A percentile compares a stretch with the other conserved stretches of the same genome.
phyloP scores from a whole-genome alignment of 1,140 invertebrate species.

The Drosophila micromelanica region DNA sequence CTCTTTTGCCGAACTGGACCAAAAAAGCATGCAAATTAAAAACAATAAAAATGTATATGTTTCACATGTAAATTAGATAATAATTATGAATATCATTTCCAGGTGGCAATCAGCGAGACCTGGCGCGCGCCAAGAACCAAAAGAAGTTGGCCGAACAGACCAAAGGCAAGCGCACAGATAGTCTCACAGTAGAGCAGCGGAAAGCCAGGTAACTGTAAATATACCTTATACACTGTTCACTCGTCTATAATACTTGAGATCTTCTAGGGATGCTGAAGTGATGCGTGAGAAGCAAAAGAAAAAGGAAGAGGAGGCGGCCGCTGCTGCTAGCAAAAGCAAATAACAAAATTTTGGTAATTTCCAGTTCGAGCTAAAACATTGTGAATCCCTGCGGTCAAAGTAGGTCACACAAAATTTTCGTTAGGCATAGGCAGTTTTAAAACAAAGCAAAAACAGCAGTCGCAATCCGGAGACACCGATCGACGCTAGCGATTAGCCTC shows the following conservation, averaged over 20 bases:
- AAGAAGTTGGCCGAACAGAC: slow-evolving; percentile 90
- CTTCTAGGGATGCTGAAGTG: slow-evolving; percentile 90
- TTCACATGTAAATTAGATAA: slow-evolving; percentile 1
- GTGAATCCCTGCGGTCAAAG: slow-evolving; percentile 4
- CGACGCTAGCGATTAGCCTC: slow-evolving; percentile 5
- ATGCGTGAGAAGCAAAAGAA: slow-evolving; percentile 92
- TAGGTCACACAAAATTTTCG: slow-evolving; percentile 28
- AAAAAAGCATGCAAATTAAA: slow-evolving; percentile 16
- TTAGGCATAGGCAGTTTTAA: slow-evolving; percentile 33
- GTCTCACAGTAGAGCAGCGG: slow-evolving; percentile 91
- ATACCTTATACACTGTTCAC: background rate
- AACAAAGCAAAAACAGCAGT: slow-evolving; percentile 15
- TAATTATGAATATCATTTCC: slow-evolving; percentile 28
- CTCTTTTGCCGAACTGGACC: slow-evolving; percentile 7
- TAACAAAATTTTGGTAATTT: slow-evolving; percentile 10
- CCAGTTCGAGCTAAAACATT: slow-evolving; percentile 21
- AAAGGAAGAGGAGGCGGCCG: slow-evolving; percentile 85
- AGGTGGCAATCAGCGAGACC: slow-evolving; percentile 94
- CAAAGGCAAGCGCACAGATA: slow-evolving; percentile 88
- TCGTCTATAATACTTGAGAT: background rate
- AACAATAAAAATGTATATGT: background rate
- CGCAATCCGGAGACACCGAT: slow-evolving; percentile 15
- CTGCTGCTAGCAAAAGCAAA: slow-evolving; percentile 65
- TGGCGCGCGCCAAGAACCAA: slow-evolving; percentile 92
- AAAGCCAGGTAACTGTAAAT: slow-evolving; percentile 88